Conservation (phyloP, 2,888 invertebrate species). For the Leucoma salicis region DNA sequence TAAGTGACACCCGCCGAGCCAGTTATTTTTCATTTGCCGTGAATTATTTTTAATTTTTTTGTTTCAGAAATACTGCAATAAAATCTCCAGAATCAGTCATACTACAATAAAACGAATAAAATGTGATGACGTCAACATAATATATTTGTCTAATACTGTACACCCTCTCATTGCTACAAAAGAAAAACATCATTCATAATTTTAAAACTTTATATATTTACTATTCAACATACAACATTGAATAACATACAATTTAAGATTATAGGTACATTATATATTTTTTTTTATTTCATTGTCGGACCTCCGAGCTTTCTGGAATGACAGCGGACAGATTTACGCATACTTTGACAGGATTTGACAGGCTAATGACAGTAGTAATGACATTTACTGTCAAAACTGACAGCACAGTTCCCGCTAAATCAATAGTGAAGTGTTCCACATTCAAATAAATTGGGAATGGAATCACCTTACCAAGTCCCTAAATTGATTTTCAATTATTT, state of each 20-base stretch:
- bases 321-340: slow-evolving; percentile 48
- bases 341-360: slow-evolving; percentile 13
- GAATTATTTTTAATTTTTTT: slow-evolving; percentile 10
- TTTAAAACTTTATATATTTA: slow-evolving; percentile 71
- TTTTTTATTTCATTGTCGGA: slow-evolving; percentile 54
- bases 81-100: slow-evolving; percentile 29
- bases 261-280: slow-evolving; percentile 43
- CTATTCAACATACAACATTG: slow-evolving; percentile 76
- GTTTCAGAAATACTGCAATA: slow-evolving; percentile 42
- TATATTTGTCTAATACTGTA: slow-evolving; percentile 78
- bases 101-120: slow-evolving; percentile 45
- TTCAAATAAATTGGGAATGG: slow-evolving; percentile 1
- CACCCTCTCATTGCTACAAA: slow-evolving; percentile 57
- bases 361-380: slow-evolving; percentile 9
- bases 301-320: slow-evolving; percentile 69
- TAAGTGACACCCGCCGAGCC: too few species aligned
- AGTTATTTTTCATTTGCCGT: too few species aligned
- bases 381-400: slow-evolving; percentile 7
- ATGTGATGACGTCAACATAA: slow-evolving; percentile 57
- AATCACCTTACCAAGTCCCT: slow-evolving; percentile 11
- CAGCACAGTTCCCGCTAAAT: slow-evolving; percentile 1
- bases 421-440: neutral
- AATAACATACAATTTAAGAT: slow-evolving; percentile 65
- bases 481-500: slow-evolving; percentile 30
- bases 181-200: slow-evolving; percentile 60